Evolutionary conservation across 2,113 vertebrate genomes (phyloP).

Genomic region (Crocuta crocuta): DNA sequence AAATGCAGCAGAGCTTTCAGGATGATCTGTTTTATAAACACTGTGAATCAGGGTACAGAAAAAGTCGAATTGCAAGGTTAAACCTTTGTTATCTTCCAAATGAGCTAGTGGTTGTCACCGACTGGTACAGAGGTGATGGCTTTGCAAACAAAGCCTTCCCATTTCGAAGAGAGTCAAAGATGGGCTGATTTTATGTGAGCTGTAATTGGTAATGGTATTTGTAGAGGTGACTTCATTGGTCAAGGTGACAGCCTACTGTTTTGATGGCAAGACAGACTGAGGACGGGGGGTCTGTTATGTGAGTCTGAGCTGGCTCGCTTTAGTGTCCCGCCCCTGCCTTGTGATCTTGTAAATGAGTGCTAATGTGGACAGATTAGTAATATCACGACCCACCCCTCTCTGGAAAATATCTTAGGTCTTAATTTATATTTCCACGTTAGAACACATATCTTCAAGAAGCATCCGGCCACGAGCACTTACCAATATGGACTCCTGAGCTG

Average conservation of each 20-base stretch:
- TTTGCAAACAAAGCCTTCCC: neutral
- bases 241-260: neutral
- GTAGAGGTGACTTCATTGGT: neutral
- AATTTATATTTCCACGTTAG: neutral
- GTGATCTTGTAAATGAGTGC: neutral
- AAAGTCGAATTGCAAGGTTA: neutral
- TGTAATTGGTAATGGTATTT: neutral
- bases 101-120: neutral
- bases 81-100: neutral
- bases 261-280: neutral
- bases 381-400: neutral
- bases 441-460: neutral
- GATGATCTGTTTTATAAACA: neutral
- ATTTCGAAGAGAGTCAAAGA: neutral
- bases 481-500: neutral
- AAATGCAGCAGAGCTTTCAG: neutral
- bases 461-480: neutral
- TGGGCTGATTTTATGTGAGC: neutral
- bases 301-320: neutral
- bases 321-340: neutral
- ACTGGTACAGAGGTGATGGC: neutral
- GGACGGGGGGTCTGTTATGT: too few relatives aligned
- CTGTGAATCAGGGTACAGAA: neutral
- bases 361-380: neutral
- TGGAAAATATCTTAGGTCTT: neutral